Evolutionary conservation across 2,888 invertebrate genomes (phyloP), one percentile per base, ranked within the genome.

Genomic region (Cistogaster globosa): DNA sequence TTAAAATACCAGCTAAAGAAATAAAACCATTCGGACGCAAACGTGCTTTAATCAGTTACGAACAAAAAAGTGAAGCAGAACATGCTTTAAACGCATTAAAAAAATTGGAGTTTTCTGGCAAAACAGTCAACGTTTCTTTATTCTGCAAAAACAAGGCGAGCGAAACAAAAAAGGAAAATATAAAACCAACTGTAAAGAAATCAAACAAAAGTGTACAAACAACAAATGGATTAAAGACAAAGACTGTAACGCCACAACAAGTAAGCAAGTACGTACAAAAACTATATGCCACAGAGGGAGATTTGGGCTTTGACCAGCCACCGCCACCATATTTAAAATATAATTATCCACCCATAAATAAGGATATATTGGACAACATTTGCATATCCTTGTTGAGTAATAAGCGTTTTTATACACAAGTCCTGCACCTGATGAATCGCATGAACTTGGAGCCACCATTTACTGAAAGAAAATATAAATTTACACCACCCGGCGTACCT

Each of bases 381-480:
- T 94, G 96, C 6, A 94, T 96, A 91, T 94, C 96, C 36, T 92
- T 98, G 78, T 94, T 96, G 76, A 94, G 94, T 18, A 95, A 97
- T 88, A 96, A 96, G 74, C 95, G 95, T 88, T 97, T 98, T 91
- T 98, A 98, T 90, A 95, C 94, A 0, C 95, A 97, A 94, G 95
- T 96, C 12, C 90, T 98, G 63, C 98, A 98, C 93, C 94, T 98
- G 72, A 98, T 98, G 98, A 98, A 98, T 91, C 97, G 96, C 93
- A 97, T 98, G 97, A 97, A 96, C 91, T 92, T 98, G 67, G 96
- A 96, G 20, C 95, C 96, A 58, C 98, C 98, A 0, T 98, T 98
- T 93, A 94, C 93, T 20, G 90, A 93, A 87, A 88, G 87, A 26
- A 78, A 75, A 8, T 36, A 79, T 51, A 83, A 84, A 63, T 78